Evolutionary conservation across 1,140 invertebrate species (phyloP).

Genomic region (Druon quercuslanigerum): DNA sequence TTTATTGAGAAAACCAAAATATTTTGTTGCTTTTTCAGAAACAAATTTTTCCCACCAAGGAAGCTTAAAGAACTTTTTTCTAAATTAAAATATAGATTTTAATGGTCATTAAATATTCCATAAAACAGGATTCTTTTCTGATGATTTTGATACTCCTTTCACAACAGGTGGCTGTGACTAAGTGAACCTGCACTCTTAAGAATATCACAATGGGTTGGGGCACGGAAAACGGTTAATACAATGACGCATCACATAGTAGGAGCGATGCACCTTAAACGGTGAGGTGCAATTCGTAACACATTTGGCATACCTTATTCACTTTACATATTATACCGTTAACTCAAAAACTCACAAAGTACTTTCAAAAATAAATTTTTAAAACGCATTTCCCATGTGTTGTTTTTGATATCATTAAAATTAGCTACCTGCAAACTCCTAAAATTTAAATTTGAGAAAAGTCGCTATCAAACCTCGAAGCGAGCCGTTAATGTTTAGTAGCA

Average conservation of each 20-base stretch:
- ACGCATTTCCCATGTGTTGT: too few species aligned
- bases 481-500: too few species aligned
- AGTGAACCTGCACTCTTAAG: constrained; percentile 12
- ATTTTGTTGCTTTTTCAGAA: too few species aligned
- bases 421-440: too few species aligned
- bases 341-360: background rate
- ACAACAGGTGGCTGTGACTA: constrained; percentile 23
- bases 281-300: background rate
- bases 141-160: background rate
- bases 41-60: background rate
- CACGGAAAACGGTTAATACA: constrained; percentile 15
- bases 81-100: background rate
- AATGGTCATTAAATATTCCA: background rate
- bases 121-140: background rate
- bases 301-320: constrained; percentile 9
- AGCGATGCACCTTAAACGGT: constrained; percentile 27
- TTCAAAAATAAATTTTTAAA: background rate
- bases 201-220: constrained; percentile 14
- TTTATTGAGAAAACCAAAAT: too few species aligned
- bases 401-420: too few species aligned
- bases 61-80: background rate
- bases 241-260: constrained; percentile 25
- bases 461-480: too few species aligned
- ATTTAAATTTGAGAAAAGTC: too few species aligned
- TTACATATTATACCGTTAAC: background rate